Base-by-base conservation (phyloP, 2,888 invertebrate genomes). In the Heliothis peltigera region DNA sequence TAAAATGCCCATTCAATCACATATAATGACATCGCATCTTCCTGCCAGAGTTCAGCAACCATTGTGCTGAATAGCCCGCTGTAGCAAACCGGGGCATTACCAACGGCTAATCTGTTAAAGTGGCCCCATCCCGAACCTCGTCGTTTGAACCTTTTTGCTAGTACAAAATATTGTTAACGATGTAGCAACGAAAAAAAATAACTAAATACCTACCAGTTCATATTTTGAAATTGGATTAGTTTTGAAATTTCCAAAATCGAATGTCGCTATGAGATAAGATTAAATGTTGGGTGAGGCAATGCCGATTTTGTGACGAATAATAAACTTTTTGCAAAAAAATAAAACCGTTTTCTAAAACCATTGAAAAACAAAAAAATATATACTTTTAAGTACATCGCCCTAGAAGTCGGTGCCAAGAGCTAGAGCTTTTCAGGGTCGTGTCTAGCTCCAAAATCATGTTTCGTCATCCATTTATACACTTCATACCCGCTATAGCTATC, bases 91-190 rank as follows among this genome's bases (percentile, higher is more conserved):
- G 91, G 89, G 78, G 83, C 90, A 90, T 91, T 90, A 89, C 78
- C 64, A 59, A 52, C 67, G 69, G 88, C 86, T 91, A 92, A 92
- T 92, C 91, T 91, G 46, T 76, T 84, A 88, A 89, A 92, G 91
- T 90, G 89, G 84, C 75, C 80, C 75, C 82, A 81, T 84, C 84
- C 64, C 79, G 84, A 84, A 75, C 76, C 79, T 80, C 2, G 72
- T 65, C 63, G 67, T 80, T 79, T 64, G 56, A 68, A 80, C 70
- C 56, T 72, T 77, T 84, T 88, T 88, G 88, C 87, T 84, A 87
- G 77, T 72, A 62, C 80, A 71, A 88, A 85, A 83, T 84, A 86
- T 83, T 75, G 76, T 64, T 70, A 63, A 22, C 60, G 46, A 25
- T 44, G 22, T 46, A 42, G 22, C 32, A 2, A 25, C 18, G 53